Conservation (phyloP, 2,113 vertebrate species). For the Isichthys henryi region DNA sequence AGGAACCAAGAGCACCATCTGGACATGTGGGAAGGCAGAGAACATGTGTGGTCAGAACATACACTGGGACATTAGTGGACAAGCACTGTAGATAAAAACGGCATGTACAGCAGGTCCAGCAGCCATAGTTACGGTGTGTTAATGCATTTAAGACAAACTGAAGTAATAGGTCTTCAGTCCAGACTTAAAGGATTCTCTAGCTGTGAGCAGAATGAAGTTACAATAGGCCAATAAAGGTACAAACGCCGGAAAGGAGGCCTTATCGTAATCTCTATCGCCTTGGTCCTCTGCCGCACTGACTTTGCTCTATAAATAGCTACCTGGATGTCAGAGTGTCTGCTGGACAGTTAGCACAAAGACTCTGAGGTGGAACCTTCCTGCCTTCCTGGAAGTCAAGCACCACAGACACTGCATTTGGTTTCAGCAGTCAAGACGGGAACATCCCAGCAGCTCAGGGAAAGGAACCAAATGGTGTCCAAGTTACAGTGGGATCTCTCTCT, state of each 20-base stretch:
- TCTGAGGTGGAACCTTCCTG: not conserved
- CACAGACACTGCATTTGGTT: not conserved
- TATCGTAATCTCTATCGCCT: not conserved
- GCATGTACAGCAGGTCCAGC: not conserved
- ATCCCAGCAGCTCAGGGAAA: not conserved
- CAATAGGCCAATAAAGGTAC: not conserved
- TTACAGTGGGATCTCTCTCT: not conserved
- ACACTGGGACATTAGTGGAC: too few species aligned
- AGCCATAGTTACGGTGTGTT: too few species aligned
- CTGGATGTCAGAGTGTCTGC: not conserved
- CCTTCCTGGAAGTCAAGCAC: not conserved
- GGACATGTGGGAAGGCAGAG: too few species aligned
- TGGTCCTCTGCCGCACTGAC: not conserved
- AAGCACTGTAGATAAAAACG: not conserved
- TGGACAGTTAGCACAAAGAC: not conserved
- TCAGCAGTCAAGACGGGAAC: not conserved
- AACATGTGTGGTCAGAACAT: too few species aligned
- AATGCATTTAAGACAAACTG: too few species aligned
- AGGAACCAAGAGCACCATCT: too few species aligned
- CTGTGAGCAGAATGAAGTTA: not conserved
- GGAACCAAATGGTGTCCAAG: not conserved
- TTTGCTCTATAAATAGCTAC: not conserved
- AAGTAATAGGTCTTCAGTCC: too few species aligned
- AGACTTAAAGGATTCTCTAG: not conserved
- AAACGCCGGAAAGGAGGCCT: not conserved